Base-by-base conservation (phyloP, 1,140 invertebrate genomes). In the Diachasmimorpha longicaudata region DNA sequence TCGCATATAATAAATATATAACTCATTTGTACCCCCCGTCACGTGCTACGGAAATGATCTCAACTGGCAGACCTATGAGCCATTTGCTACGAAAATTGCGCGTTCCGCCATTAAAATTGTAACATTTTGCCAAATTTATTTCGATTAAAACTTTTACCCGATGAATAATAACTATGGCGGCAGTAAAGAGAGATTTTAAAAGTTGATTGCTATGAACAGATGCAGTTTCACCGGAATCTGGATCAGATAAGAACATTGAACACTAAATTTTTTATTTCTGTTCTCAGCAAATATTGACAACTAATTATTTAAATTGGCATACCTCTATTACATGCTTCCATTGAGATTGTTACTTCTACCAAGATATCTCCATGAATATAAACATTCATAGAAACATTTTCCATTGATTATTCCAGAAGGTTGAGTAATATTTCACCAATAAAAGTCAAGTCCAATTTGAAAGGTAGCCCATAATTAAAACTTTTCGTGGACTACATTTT, bases 1-100 rank as follows among this genome's bases (percentile, higher is more conserved):
- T 55, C 31, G 31, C 31, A 55, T 3, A 19, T 13, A 63, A 25
- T 63, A 63, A 6, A 63, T n/a, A 63, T 63, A 25, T 63, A 63
- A 72, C 44, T 42, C n/a, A 37, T 72, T 11, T 72, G 55, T 55
- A 42, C 46, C 21, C 48, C 48, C 52, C 42, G 74, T 75, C 74
- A 75, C 74, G 74, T 75, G 74, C 68, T 39, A 23, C 48, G 74
- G 74, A 75, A 75, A 44, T 75, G 73, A 75, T 75, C 74, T 75
- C n/a, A 75, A 39, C 37, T 48, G 31, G 44, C 23, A 52, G 74
- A 75, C 70, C 74, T 75, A 75, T 75, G 58, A 68, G 36, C 19
- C 42, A 25, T 72, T 66, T 63, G 19, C 19, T 46, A 52, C 25
- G 25, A 70, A 70, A 58, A 48, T 75, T 75, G 74, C 74, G 44